A percentile compares a stretch with the other conserved stretches of the same genome.
Conservation (phyloP, 2,888 invertebrate genomes). For the Nomada hirtipes region DNA sequence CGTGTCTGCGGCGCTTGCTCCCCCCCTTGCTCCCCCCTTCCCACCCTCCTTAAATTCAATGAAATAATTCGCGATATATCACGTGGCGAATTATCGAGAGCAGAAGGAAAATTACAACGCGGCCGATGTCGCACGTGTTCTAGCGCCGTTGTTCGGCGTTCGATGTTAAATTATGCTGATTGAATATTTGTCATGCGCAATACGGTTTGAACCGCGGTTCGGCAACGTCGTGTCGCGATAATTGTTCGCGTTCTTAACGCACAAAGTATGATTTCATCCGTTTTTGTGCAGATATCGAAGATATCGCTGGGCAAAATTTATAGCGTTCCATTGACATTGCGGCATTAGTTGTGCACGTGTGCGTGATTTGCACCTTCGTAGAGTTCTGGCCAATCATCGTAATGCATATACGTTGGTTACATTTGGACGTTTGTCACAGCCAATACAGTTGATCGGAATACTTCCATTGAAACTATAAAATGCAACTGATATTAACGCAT, state of each 20-base stretch:
- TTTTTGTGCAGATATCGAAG: neutral
- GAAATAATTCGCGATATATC: slow-evolving; percentile 47
- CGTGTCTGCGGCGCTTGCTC: slow-evolving; percentile 45
- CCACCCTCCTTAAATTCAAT: slow-evolving; percentile 60
- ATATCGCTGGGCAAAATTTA: neutral
- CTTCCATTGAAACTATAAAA: too few relatives aligned
- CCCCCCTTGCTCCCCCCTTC: slow-evolving; percentile 33
- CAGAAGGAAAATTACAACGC: slow-evolving; percentile 36
- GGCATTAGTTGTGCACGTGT: neutral
- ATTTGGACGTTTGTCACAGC: too few relatives aligned
- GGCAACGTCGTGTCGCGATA: neutral
- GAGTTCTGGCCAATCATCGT: too few relatives aligned
- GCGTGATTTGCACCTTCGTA: neutral
- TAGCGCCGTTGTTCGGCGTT: neutral
- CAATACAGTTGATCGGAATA: too few relatives aligned
- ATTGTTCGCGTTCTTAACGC: slow-evolving; percentile 11
- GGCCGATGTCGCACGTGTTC: slow-evolving; percentile 6
- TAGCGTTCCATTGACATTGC: neutral
- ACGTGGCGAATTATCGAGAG: slow-evolving; percentile 41
- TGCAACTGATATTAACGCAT: too few relatives aligned
- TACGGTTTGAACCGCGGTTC: neutral
- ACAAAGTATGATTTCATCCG: too few relatives aligned
- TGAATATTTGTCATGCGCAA: slow-evolving; percentile 35
- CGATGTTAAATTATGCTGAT: slow-evolving; percentile 45
- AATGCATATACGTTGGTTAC: too few relatives aligned